Evolutionary conservation across 2,797 vertebrate genomes (phyloP).

Genomic region (Podarcis lilfordi): DNA sequence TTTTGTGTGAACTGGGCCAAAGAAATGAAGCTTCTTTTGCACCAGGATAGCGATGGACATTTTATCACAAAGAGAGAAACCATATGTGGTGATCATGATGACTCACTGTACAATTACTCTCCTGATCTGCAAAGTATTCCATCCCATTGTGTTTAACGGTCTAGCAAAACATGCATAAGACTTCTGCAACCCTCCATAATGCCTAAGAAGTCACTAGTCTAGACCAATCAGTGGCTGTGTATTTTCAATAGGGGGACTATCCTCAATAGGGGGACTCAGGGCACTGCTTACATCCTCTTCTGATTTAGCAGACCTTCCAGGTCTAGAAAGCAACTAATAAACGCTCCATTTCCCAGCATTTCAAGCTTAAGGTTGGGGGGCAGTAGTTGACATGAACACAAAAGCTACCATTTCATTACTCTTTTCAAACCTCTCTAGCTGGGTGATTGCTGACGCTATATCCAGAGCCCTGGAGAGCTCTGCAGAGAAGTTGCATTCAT

Average conservation of each 20-base stretch:
- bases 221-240: too few relatives aligned
- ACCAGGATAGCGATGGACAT: not conserved
- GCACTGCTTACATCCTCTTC: not conserved
- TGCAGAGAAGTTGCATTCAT: slow-evolving; percentile 75
- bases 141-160: not conserved
- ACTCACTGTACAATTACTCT: not conserved
- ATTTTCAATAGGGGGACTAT: not conserved
- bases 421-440: slow-evolving; percentile 77
- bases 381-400: not conserved
- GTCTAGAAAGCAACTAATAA: not conserved
- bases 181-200: not conserved
- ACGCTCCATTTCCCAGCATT: not conserved
- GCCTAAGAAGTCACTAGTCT: not conserved
- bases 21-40: not conserved
- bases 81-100: not conserved
- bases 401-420: not conserved
- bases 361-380: not conserved
- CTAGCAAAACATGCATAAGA: not conserved
- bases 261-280: not conserved
- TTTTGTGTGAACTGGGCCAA: not conserved
- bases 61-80: not conserved
- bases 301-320: not conserved
- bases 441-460: slow-evolving; percentile 87
- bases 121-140: not conserved
- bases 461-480: slow-evolving; percentile 75